These are phyloP conservation scores for Steinernema hermaphroditum DNA, from an alignment of 2,888 invertebrate genomes.

Conservation along the genomic window DNA sequence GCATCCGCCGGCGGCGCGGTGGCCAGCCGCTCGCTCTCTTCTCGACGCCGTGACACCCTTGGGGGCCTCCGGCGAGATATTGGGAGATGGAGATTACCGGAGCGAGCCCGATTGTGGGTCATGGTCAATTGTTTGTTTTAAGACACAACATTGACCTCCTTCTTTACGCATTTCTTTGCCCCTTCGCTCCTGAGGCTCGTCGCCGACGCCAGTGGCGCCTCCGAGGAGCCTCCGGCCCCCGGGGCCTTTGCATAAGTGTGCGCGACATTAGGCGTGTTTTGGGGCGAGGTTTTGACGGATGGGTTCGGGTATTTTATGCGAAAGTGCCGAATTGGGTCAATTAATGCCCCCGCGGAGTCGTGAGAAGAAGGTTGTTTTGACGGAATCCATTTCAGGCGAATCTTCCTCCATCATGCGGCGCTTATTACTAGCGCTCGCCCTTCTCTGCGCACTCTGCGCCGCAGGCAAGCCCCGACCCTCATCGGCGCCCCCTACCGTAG, in stretches of 20 bases:
- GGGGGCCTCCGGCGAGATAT: slow-evolving; percentile 31
- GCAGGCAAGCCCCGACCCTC: not conserved
- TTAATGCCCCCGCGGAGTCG: not conserved
- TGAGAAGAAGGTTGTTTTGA: slow-evolving; percentile 1
- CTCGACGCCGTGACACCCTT: slow-evolving; percentile 23
- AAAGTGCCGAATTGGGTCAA: slow-evolving; percentile 16
- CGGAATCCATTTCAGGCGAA: slow-evolving; percentile 27
- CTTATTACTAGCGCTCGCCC: slow-evolving; percentile 21
- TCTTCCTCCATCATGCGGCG: slow-evolving; percentile 27
- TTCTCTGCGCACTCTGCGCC: slow-evolving; percentile 17
- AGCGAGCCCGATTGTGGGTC: slow-evolving; percentile 29
- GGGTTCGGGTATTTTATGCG: slow-evolving; percentile 6
- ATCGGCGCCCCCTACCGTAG: no score
- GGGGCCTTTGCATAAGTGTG: not conserved
- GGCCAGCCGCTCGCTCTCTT: slow-evolving; percentile 7
- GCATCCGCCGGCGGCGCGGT: slow-evolving; percentile 18
- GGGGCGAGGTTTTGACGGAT: slow-evolving; percentile 10
- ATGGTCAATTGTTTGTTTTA: slow-evolving; percentile 30
- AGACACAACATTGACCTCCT: slow-evolving; percentile 31
- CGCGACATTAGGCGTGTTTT: not conserved
- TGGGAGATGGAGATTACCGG: slow-evolving; percentile 28
- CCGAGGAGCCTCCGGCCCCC: not conserved
- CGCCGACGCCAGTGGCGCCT: not conserved
- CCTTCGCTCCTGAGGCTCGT: slow-evolving; percentile 6
- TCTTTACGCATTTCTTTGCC: slow-evolving; percentile 24